Conservation (phyloP, 30 jellyfish, hydroid and myxozoan species). For the Mastigias papua region DNA sequence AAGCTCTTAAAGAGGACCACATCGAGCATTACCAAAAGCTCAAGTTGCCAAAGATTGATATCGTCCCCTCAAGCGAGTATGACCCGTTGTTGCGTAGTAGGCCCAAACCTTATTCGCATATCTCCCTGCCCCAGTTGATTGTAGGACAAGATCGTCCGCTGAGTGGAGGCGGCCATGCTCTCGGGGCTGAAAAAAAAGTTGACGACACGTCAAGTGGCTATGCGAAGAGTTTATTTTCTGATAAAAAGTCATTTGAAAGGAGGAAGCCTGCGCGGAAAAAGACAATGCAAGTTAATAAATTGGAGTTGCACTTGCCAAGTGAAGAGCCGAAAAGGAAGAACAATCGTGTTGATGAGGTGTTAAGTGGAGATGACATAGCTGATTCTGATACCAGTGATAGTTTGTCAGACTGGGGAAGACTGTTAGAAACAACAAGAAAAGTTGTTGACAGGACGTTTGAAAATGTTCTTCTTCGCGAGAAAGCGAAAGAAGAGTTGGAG, state of each 20-base stretch:
- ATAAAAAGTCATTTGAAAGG: not conserved
- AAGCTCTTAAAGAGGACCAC: constrained; percentile 51
- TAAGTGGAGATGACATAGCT: not conserved
- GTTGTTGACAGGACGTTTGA: constrained; percentile 43
- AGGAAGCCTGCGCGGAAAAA: constrained; percentile 27
- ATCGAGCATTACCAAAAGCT: constrained; percentile 48
- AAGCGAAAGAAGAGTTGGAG: constrained; percentile 7
- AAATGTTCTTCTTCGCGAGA: constrained; percentile 16
- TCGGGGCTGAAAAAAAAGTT: not conserved
- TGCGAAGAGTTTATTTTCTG: constrained; percentile 65
- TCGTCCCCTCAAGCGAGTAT: constrained; percentile 56
- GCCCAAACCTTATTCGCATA: constrained; percentile 79
- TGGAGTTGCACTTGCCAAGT: constrained; percentile 41
- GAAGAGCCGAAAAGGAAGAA: constrained; percentile 7
- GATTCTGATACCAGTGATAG: constrained; percentile 42
- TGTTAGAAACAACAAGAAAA: constrained; percentile 9
- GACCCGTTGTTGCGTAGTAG: constrained; percentile 72
- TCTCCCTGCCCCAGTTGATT: constrained; percentile 64
- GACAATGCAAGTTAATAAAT: constrained; percentile 51
- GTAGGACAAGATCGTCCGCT: constrained; percentile 37
- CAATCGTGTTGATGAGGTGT: not conserved
- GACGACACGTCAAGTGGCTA: constrained; percentile 71
- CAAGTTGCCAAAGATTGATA: constrained; percentile 73
- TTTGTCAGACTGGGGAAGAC: constrained; percentile 35
- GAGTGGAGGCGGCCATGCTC: constrained; percentile 10